Base-by-base conservation (phyloP, 2,113 vertebrate species). In the Gnathonemus longibarbis region DNA sequence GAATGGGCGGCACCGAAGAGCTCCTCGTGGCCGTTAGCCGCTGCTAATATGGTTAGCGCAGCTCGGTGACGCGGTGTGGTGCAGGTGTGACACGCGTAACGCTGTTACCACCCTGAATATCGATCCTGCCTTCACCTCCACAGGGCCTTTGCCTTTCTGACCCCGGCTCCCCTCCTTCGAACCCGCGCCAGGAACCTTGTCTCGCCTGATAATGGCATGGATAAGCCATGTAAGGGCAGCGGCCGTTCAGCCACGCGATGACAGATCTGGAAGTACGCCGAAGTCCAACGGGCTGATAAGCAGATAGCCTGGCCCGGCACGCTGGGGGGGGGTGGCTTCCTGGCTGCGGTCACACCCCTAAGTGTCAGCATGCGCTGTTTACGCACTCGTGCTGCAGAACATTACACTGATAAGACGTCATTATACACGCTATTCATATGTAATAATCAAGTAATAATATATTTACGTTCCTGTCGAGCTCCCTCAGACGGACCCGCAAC, bases 141-240 rank as follows among this genome's bases (percentile, higher is more conserved):
- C 91, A 74, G 96, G 96, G 96, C 97, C 97, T 97, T 96, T 97
- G 97, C 96, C 97, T 97, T 97, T 97, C 95, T 97, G 97, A 98
- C 97, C 97, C 96, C 92, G 10, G 90, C 91, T 90, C 89, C 70
- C 89, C 93, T 92, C 91, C 93, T 92, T 93, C 86, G 74, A 58
- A 85, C 77, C 90, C 89, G 46, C 84, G 48, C 77, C 89, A 62
- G 27, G 24, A 62, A 62, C 31, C 35, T 27, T 11, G n/a, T 87
- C 53, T 88, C 48, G 42, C 52, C 83, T 80, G 91, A 93, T 90
- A 92, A 88, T 21, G 31, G 24, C 21, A 74, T 24, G 46, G 89
- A 92, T 91, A 91, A 91, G 87, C n/a, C 3, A 13, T 48, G 9
- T 48, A 87, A 87, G 66, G 31, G 35, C 35, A 70, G 42, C 90